Evolutionary conservation across 1,140 invertebrate genomes (phyloP), one percentile per base, ranked within the genome.

Genomic region (Apis laboriosa): DNA sequence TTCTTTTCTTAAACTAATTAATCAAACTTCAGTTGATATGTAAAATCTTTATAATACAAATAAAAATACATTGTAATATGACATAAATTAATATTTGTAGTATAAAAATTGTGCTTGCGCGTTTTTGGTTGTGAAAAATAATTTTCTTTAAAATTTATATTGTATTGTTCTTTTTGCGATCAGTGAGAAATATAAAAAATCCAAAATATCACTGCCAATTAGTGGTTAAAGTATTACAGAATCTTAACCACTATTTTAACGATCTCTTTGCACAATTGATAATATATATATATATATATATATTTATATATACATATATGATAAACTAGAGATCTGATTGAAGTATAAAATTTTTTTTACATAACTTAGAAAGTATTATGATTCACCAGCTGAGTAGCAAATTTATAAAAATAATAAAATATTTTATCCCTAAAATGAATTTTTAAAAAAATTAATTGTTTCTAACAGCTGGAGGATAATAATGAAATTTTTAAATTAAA

Each of bases 181-280:
- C 28, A 49, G 17, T 49, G 28, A 13, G 24, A 13, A 58, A 67
- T 24, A 17, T 5, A 7, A 28, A 7, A 28, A 68, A 51, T 28
- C 49, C 53, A 12, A 19, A 60, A 82, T 49, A 7, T 58, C 73
- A 82, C 74, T 81, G 73, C 79, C 73, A 81, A 75, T 8, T 21
- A 55, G 58, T 63, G 58, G 68, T 17, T 53, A 34, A 72, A 61
- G 24, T 0, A 63, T 53, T 17, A 7, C 11, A 49, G 0, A 55
- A 15, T 73, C 24, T 80, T 80, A 24, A 61, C 61, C 70, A 56
- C 63, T 51, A 12, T 75, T 58, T 68, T 15, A 67, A 60, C 19
- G 72, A 81, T 81, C 80, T 77, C 64, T 60, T 2, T 51, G n/a
- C 7, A 67, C 5, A 5, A 51, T 76, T 56, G 51, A 68, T n/a